These are phyloP conservation scores for Cichlasoma orientale DNA, from an alignment of 2,797 vertebrate species.

Conservation along the genomic window DNA sequence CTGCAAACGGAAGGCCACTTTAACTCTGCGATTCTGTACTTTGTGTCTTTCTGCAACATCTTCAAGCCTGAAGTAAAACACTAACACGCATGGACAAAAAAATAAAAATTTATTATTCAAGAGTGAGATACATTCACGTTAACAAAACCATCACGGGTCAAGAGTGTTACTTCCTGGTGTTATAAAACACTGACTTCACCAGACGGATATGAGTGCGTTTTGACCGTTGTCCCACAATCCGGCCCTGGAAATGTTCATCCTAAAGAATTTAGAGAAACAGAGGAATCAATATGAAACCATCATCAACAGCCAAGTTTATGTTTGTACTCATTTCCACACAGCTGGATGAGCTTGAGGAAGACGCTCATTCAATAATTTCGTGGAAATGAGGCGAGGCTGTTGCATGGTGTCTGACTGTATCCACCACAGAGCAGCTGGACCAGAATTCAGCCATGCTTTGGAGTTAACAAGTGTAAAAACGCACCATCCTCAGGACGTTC, in stretches of 20 bases:
- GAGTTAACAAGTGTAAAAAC: not conserved
- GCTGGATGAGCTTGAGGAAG: constrained; percentile 21
- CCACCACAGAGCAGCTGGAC: constrained; percentile 62
- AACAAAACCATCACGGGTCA: not conserved
- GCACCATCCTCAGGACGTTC: constrained; percentile 84
- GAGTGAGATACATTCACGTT: not conserved
- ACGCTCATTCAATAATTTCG: constrained; percentile 12
- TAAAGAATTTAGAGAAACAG: constrained; percentile 1
- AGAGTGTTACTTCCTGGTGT: constrained; percentile 1
- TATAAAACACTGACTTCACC: no score
- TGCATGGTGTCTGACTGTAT: constrained; percentile 85
- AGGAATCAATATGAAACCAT: not conserved
- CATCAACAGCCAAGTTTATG: not conserved
- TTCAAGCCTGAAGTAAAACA: not conserved
- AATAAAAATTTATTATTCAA: constrained; percentile 37
- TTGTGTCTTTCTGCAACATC: not conserved
- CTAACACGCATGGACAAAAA: not conserved
- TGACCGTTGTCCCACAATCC: not conserved
- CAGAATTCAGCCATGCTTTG: constrained; percentile 83
- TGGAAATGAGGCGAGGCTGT: constrained; percentile 63
- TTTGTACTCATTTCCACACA: constrained; percentile 60
- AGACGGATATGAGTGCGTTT: not conserved
- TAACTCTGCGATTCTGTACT: not conserved
- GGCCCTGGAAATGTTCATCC: not conserved
- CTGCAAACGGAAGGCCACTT: not conserved